Evolutionary conservation across 2,888 invertebrate genomes (phyloP).

Genomic region (Cephus pygmeus): DNA sequence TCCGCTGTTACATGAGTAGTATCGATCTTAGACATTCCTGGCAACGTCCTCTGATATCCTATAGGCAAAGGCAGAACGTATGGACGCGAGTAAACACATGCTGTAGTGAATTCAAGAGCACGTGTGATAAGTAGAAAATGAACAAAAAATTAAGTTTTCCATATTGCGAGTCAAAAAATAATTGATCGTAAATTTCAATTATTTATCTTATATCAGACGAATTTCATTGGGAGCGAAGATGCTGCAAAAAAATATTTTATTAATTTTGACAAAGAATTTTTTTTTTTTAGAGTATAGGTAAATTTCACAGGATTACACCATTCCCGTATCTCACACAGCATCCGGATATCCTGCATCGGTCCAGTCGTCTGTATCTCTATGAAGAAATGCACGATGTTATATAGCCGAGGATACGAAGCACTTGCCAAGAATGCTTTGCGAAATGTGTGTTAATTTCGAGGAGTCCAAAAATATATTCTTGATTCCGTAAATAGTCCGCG

Average conservation of each 20-base stretch:
- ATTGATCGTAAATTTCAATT: too few species aligned
- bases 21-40: conserved; percentile 22
- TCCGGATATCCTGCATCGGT: background rate
- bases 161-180: too few species aligned
- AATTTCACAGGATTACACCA: background rate
- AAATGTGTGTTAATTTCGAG: conserved; percentile 20
- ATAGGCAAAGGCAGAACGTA: background rate
- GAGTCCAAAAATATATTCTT: conserved; percentile 14
- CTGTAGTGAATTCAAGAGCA: background rate
- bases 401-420: background rate
- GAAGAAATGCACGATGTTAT: background rate
- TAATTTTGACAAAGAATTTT: too few species aligned
- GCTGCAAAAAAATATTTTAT: too few species aligned
- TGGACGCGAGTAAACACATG: background rate
- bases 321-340: background rate
- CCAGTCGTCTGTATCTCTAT: too few species aligned
- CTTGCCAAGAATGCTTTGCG: conserved; percentile 22
- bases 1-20: conserved; percentile 15
- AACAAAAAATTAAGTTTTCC: too few species aligned
- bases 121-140: too few species aligned
- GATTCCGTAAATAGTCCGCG: too few species aligned
- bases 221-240: too few species aligned
- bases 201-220: too few species aligned
- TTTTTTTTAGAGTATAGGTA: background rate
- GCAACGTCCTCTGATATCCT: background rate